phyloP scores from a whole-genome alignment of 2,888 invertebrate species.

The Pseudolycoriella hygida region DNA sequence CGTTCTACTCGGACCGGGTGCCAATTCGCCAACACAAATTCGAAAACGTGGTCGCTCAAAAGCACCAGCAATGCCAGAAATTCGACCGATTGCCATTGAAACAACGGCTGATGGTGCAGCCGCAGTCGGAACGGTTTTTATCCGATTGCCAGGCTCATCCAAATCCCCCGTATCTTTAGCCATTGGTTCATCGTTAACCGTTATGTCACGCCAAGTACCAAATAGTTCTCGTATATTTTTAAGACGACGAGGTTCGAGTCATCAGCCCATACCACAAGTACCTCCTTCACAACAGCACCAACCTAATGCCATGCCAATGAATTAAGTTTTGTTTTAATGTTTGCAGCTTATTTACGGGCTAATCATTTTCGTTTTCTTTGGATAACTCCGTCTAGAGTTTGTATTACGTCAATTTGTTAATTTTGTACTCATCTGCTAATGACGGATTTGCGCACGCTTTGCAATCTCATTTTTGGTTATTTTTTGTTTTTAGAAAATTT shows the following conservation, averaged over 20 bases:
- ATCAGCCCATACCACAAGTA: background rate
- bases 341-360: no score
- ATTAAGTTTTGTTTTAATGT: no score
- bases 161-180: conserved; percentile 63
- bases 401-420: no score
- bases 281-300: no score
- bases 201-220: conserved; percentile 31
- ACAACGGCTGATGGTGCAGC: conserved; percentile 77
- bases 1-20: conserved; percentile 21
- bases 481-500: no score
- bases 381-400: no score
- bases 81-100: conserved; percentile 77
- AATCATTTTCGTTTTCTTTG: no score
- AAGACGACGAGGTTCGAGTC: conserved; percentile 1
- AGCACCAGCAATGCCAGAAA: conserved; percentile 14
- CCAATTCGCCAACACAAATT: conserved; percentile 17
- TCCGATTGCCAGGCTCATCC: conserved; percentile 72
- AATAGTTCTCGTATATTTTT: conserved; percentile 16
- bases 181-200: conserved; percentile 61
- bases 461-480: no score
- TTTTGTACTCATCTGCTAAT: no score
- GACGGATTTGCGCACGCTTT: no score
- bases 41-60: conserved; percentile 15
- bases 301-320: no score
- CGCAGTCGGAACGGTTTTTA: conserved; percentile 81